Conservation (phyloP, 2,113 vertebrate genomes). For the Scartelaos histophorus region DNA sequence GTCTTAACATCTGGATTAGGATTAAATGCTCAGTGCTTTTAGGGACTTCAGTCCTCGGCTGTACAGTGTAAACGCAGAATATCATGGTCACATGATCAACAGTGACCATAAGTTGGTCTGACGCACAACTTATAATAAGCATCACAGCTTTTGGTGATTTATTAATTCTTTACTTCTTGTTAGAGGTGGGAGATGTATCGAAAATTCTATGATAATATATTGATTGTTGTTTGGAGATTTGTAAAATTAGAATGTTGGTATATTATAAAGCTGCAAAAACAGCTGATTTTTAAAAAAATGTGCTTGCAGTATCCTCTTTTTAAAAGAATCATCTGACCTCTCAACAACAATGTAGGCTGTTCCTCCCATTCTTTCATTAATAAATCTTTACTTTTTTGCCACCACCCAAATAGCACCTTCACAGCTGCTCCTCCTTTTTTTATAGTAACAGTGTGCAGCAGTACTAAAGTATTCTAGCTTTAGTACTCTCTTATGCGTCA, state of each 20-base stretch:
- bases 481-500: conserved; percentile 21
- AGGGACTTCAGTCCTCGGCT: conserved; percentile 30
- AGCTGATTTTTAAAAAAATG: too few species aligned
- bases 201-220: too few species aligned
- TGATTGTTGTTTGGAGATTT: too few species aligned
- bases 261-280: too few species aligned
- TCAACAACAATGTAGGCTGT: conserved; percentile 26
- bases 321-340: background rate
- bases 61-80: conserved; percentile 55
- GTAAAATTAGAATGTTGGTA: too few species aligned
- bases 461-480: too few species aligned
- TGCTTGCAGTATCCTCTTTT: background rate
- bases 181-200: too few species aligned
- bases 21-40: conserved; percentile 58
- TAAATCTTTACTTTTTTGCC: background rate
- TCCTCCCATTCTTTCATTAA: background rate
- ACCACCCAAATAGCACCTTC: background rate
- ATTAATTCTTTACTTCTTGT: too few species aligned
- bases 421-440: too few species aligned
- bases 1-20: conserved; percentile 64
- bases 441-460: too few species aligned
- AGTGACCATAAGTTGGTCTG: too few species aligned
- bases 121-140: background rate
- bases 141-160: background rate
- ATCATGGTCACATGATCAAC: conserved; percentile 25